Percentiles rank a stretch among this genome's conserved stretches.
phyloP scores from a whole-genome alignment of 2,888 invertebrate genomes.

The Amblyteles armatorius region DNA sequence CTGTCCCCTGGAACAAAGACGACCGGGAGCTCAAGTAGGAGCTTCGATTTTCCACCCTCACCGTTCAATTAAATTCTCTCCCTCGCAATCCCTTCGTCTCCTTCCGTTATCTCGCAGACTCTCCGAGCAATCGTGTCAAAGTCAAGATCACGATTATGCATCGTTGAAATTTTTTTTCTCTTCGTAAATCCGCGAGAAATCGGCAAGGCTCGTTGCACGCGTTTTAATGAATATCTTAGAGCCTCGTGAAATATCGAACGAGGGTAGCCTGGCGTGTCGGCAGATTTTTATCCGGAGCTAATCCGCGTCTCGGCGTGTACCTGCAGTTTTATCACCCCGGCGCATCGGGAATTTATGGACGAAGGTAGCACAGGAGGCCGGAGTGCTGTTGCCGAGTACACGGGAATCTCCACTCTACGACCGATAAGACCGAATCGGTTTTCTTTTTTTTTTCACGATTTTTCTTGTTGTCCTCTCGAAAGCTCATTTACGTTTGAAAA shows the following conservation, averaged over 20 bases:
- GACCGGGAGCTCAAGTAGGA: constrained; percentile 31
- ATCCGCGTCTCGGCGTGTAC: constrained; percentile 31
- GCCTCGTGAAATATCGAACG: constrained; percentile 30
- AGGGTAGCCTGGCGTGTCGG: constrained; percentile 29
- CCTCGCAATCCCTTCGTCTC: not conserved
- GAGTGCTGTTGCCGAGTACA: constrained; percentile 13
- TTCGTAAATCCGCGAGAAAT: constrained; percentile 30
- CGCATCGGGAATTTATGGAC: constrained; percentile 51
- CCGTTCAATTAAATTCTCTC: constrained; percentile 30
- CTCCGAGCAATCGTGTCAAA: constrained; percentile 41
- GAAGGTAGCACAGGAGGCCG: constrained; percentile 6
- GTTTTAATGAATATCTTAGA: constrained; percentile 28
- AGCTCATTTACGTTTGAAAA: no score
- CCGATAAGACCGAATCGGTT: constrained; percentile 14
- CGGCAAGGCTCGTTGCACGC: constrained; percentile 25
- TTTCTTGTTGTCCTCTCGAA: not conserved
- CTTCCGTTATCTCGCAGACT: constrained; percentile 1
- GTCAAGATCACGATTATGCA: constrained; percentile 61
- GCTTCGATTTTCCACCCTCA: constrained; percentile 36
- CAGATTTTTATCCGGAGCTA: constrained; percentile 61
- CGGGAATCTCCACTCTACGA: not conserved
- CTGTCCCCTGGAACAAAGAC: constrained; percentile 87
- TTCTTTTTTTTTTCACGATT: not conserved
- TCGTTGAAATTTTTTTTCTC: constrained; percentile 25
- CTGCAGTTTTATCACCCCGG: constrained; percentile 45